These are phyloP conservation scores for Eurois occulta DNA, from an alignment of 2,888 invertebrate species.

Conservation along the genomic window DNA sequence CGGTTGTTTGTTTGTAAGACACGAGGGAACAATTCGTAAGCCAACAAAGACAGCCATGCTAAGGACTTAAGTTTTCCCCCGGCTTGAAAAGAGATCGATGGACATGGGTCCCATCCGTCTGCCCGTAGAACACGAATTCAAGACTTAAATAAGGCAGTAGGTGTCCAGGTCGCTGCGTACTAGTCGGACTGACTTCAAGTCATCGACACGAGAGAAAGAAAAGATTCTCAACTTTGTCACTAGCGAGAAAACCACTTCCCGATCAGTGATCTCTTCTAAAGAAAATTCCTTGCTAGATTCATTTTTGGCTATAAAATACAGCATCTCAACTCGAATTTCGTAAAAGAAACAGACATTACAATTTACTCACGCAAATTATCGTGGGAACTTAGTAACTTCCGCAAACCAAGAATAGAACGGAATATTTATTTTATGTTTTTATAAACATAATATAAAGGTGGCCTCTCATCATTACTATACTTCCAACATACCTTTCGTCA, in stretches of 20 bases:
- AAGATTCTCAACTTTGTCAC: neutral
- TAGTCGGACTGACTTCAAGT: neutral
- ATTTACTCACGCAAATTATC: neutral
- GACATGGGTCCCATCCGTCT: neutral
- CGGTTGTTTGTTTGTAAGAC: neutral
- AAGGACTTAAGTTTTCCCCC: neutral
- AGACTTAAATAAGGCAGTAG: neutral
- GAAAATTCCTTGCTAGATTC: neutral
- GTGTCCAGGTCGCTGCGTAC: neutral
- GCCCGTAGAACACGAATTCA: neutral
- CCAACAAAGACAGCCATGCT: too few species aligned
- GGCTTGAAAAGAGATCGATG: neutral
- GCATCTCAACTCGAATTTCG: neutral
- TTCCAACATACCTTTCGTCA: neutral
- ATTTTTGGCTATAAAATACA: neutral
- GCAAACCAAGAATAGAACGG: neutral
- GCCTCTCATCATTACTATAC: neutral
- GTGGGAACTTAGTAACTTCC: neutral
- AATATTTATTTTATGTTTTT: neutral
- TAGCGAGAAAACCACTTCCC: neutral
- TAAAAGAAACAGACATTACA: neutral
- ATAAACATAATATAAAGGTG: neutral
- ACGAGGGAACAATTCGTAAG: too few species aligned
- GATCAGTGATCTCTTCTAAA: neutral
- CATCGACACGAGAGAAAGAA: neutral